Conservation (phyloP, 2,888 invertebrate genomes). For the Acanthosoma haemorrhoidale region DNA sequence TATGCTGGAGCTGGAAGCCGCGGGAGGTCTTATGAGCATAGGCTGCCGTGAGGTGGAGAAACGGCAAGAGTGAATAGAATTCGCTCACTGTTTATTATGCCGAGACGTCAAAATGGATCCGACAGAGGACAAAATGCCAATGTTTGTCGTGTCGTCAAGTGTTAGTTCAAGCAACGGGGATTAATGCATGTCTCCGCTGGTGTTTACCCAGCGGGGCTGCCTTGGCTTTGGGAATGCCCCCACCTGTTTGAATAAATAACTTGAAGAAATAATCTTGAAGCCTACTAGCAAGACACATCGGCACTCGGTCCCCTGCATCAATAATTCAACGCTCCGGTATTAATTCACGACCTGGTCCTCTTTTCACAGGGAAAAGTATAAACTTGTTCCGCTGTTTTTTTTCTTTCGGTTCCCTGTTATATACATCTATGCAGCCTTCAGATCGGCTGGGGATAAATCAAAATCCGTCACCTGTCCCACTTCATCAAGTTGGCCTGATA, state of each 20-base stretch:
- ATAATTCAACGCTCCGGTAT: constrained; percentile 26
- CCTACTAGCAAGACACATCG: constrained; percentile 7
- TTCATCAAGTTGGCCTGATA: background rate
- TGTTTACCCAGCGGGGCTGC: constrained; percentile 19
- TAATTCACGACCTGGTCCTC: constrained; percentile 21
- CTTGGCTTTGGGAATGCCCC: constrained; percentile 35
- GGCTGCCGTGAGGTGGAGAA: too few species aligned
- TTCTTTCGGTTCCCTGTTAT: background rate
- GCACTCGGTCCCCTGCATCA: background rate
- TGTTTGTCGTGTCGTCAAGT: constrained; percentile 7
- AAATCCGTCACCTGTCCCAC: background rate
- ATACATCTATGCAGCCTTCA: background rate
- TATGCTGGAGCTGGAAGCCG: too few species aligned
- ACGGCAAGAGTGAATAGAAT: too few species aligned
- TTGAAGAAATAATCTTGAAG: constrained; percentile 38
- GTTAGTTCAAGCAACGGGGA: constrained; percentile 16
- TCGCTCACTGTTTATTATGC: constrained; percentile 27
- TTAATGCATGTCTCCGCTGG: constrained; percentile 15
- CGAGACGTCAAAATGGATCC: constrained; percentile 13
- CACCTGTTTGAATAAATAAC: constrained; percentile 40
- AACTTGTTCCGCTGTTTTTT: constrained; percentile 13
- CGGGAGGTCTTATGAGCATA: too few species aligned
- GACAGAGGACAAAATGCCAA: background rate
- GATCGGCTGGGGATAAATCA: too few species aligned
- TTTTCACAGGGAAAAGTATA: constrained; percentile 20